Conservation (phyloP, 2,888 invertebrate species). For the Elysia crispata region DNA sequence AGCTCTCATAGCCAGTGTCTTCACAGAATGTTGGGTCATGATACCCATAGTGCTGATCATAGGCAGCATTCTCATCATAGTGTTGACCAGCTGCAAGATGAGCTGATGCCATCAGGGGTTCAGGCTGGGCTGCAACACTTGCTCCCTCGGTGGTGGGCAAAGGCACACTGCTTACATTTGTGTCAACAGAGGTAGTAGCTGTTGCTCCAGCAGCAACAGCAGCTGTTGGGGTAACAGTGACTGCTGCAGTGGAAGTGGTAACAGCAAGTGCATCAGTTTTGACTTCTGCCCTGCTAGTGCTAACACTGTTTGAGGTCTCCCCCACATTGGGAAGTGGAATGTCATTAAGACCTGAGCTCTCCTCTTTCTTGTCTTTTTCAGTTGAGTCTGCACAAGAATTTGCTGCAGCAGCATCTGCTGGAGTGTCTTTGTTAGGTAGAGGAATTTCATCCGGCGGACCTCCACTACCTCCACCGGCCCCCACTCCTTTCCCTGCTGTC, state of each 20-base stretch:
- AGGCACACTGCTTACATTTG: background rate
- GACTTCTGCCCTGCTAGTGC: background rate
- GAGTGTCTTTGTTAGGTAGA: conserved; percentile 56
- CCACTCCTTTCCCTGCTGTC: conserved; percentile 25
- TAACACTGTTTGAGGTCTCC: conserved; percentile 43
- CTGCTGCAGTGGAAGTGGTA: conserved; percentile 18
- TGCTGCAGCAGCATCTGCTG: conserved; percentile 22
- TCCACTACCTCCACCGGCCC: background rate
- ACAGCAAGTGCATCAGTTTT: background rate
- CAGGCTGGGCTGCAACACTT: conserved; percentile 31
- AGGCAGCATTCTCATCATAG: conserved; percentile 37
- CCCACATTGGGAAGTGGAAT: conserved; percentile 59
- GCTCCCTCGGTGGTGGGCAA: conserved; percentile 20
- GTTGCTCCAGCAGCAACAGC: background rate
- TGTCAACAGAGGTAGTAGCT: background rate
- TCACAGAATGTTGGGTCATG: conserved; percentile 50
- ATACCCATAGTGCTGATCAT: conserved; percentile 48
- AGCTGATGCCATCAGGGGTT: conserved; percentile 29
- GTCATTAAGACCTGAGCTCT: conserved; percentile 51
- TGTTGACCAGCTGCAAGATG: conserved; percentile 15
- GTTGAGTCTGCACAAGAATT: background rate
- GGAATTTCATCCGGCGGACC: conserved; percentile 67
- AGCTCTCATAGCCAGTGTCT: conserved; percentile 48
- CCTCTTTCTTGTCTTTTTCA: conserved; percentile 48
- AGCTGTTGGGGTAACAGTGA: conserved; percentile 22